Base-by-base conservation (phyloP, 2,113 vertebrate genomes). In the Silurus asotus region DNA sequence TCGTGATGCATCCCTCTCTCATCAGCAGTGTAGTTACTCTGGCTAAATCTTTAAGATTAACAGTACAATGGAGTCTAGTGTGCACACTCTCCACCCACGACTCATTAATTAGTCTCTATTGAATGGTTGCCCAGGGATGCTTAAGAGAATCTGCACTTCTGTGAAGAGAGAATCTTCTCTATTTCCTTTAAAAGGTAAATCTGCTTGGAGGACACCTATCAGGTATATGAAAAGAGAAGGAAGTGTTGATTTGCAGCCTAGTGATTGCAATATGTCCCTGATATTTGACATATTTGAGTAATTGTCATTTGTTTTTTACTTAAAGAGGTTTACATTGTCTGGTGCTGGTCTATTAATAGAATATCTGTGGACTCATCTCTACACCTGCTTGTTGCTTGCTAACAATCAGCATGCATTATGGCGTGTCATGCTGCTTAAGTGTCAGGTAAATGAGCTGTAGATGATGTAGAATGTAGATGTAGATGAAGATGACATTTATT, bases 11-110 rank as follows among this genome's bases (percentile, higher is more conserved):
- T 74, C 69, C 23, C 14, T 59, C 19, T 84, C 37, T 74, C 17
- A 74, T 75, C n/a, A 59, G 48, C 70, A 37, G 13, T 11, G 58
- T 15, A 74, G 55, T 56, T 55, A 61, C 15, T 5, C 53, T 58
- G 53, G n/a, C 6, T 28, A 77, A 70, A 61, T 45, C 37, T 37
- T 14, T 19, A 62, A 56, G 56, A 84, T 62, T 58, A 61, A 61
- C 17, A 59, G 53, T 69, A 72, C 82, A 51, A 59, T 84, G 67
- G 45, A 48, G 67, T 75, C 58, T 53, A 56, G 75, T 62, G 23
- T 14, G 25, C 59, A 76, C 23, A 58, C n/a, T 74, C 45, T 53
- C 49, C 3, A 84, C 23, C 48, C 65, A 81, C 45, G 55, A 58
- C 56, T n/a, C 28, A 7, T 25, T 20, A 25, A 64, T 84, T 84